Evolutionary conservation across 2,113 vertebrate species (phyloP).

Genomic region (Onychostoma macrolepis): DNA sequence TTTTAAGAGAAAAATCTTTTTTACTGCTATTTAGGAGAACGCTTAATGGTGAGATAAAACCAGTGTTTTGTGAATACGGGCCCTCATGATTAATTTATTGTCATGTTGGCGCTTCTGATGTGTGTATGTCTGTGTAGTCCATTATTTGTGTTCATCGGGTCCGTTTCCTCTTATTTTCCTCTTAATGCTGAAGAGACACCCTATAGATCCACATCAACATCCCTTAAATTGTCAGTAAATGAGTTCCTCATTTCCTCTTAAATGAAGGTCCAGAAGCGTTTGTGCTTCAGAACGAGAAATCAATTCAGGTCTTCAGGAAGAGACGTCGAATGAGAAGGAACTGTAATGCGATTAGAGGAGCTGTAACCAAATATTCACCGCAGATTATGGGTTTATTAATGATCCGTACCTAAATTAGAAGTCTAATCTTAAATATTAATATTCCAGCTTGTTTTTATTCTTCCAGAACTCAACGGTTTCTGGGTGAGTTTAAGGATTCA

Average conservation of each 20-base stretch:
- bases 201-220: background rate
- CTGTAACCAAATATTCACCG: background rate
- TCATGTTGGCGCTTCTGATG: slow-evolving; percentile 13
- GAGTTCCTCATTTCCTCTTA: background rate
- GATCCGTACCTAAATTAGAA: background rate
- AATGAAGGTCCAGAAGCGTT: background rate
- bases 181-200: background rate
- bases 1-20: no score
- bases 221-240: background rate
- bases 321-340: background rate
- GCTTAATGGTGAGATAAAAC: no score
- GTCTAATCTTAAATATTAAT: background rate
- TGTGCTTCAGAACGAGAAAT: background rate
- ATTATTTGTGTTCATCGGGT: slow-evolving; percentile 6
- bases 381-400: background rate
- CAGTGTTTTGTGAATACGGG: no score
- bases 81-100: slow-evolving; percentile 41
- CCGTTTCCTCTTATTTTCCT: background rate
- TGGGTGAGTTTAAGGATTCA: background rate
- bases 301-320: background rate
- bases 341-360: background rate
- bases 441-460: background rate
- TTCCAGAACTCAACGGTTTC: no score
- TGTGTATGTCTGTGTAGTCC: background rate
- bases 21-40: no score